Percentiles rank a stretch among this genome's conserved stretches.
These are phyloP conservation scores for Drosophila infuscata DNA, from an alignment of 2,888 invertebrate genomes.

Conservation along the genomic window DNA sequence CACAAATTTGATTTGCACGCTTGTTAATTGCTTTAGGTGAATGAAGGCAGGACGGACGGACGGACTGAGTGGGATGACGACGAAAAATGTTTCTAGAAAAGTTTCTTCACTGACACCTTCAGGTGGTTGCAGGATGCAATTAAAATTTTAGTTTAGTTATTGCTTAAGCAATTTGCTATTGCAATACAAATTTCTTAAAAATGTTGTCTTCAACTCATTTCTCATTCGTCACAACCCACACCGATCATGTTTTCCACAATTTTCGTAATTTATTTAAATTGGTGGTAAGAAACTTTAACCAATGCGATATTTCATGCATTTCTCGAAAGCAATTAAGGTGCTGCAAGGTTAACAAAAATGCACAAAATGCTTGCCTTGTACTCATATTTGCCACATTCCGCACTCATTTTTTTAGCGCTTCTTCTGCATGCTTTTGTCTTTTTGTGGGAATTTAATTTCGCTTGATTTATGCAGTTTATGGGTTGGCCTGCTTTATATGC, in stretches of 20 bases:
- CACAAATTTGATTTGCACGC: slow-evolving; percentile 74
- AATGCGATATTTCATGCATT: slow-evolving; percentile 29
- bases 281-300: slow-evolving; percentile 1
- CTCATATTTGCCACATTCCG: slow-evolving; percentile 39
- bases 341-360: slow-evolving; percentile 42
- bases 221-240: background rate
- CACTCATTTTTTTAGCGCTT: slow-evolving; percentile 17
- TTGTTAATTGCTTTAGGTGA: slow-evolving; percentile 54
- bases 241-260: background rate
- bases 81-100: background rate
- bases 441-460: slow-evolving; percentile 71
- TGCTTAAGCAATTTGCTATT: background rate
- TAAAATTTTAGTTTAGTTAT: background rate
- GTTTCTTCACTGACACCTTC: background rate
- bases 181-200: background rate
- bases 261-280: slow-evolving; percentile 4
- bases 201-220: background rate
- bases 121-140: background rate
- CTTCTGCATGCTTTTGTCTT: slow-evolving; percentile 39
- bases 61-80: background rate
- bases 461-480: slow-evolving; percentile 77
- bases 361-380: slow-evolving; percentile 49
- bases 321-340: slow-evolving; percentile 46
- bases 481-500: slow-evolving; percentile 56
- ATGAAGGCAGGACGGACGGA: background rate